Percentiles rank a stretch among this genome's conserved stretches.
phyloP scores from a whole-genome alignment of 2,113 vertebrate genomes.

The Bombycilla garrulus region DNA sequence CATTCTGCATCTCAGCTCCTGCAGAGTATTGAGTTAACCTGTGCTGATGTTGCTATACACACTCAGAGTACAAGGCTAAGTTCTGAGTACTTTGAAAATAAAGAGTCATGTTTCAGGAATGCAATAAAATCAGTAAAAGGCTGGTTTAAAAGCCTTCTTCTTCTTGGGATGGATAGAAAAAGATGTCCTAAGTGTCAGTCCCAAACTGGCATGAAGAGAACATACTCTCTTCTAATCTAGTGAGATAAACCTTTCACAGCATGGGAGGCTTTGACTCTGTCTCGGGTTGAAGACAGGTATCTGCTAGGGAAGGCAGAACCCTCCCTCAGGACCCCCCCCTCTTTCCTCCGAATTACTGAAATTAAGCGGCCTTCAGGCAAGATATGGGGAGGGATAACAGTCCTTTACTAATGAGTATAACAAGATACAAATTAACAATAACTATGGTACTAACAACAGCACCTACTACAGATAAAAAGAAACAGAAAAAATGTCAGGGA shows the following conservation, averaged over 20 bases:
- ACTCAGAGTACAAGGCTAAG: not conserved
- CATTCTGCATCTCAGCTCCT: not conserved
- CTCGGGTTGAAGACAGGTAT: no score
- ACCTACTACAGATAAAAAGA: no score
- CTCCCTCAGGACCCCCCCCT: no score
- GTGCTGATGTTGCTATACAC: not conserved
- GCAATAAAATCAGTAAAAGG: not conserved
- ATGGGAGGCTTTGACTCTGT: not conserved
- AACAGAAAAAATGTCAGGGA: no score
- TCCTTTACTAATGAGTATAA: no score
- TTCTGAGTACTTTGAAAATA: not conserved
- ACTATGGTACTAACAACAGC: no score
- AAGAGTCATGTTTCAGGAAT: not conserved
- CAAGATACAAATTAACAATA: no score
- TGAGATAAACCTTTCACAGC: not conserved
- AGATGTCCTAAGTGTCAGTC: not conserved
- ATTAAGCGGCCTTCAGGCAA: no score
- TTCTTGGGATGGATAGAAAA: not conserved
- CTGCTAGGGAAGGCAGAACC: no score
- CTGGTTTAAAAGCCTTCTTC: not conserved
- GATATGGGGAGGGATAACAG: no score
- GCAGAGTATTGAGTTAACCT: not conserved
- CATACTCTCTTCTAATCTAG: not conserved
- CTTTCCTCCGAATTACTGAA: no score
- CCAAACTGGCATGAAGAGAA: not conserved